Base-by-base conservation (phyloP, 2,888 invertebrate species). In the Rhagonycha fulva region DNA sequence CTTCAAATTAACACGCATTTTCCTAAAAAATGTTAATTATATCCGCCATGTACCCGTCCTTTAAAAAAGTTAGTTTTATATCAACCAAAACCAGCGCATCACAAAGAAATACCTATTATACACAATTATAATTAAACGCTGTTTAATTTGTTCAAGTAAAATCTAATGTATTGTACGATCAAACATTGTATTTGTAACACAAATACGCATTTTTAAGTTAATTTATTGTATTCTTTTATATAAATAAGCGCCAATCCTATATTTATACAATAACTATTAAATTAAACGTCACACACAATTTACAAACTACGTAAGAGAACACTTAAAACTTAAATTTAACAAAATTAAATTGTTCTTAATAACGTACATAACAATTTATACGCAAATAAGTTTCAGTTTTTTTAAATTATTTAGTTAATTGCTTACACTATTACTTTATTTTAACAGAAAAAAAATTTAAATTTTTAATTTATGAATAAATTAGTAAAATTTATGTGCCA, bases 201-300 rank as follows among this genome's bases (percentile, higher is more conserved):
- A 47, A 47, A 47, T 2, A 47, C 47, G 47, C 47, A 47, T 47
- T 47, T 47, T 47, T 47, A 47, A 47, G 9, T n/a, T 9, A n/a
- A n/a, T 47, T 47, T n/a, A n/a, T 47, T 47, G 47, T 47, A 47
- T 47, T 47, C n/a, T 47, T 47, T 47, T 47, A n/a, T 47, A 47
- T 47, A 47, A 47, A 66, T 26, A 66, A 66, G 26, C 26, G 63
- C 63, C 63, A 66, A 66, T 66, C 63, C 63, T 24, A 24, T 14
- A n/a, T 66, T 66, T 66, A 66, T 26, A 66, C 24, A 66, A 66
- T 66, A n/a, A 66, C 63, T 24, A 63, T 66, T 66, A 66, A 66
- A 66, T 66, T 24, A 66, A 66, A 66, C 63, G 63, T 66, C 63
- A 66, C 63, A 66, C 19, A 66, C 63, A 66, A 66, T 66, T 66